phyloP scores from a whole-genome alignment of 2,113 vertebrate species.

The Lophura nycthemera region DNA sequence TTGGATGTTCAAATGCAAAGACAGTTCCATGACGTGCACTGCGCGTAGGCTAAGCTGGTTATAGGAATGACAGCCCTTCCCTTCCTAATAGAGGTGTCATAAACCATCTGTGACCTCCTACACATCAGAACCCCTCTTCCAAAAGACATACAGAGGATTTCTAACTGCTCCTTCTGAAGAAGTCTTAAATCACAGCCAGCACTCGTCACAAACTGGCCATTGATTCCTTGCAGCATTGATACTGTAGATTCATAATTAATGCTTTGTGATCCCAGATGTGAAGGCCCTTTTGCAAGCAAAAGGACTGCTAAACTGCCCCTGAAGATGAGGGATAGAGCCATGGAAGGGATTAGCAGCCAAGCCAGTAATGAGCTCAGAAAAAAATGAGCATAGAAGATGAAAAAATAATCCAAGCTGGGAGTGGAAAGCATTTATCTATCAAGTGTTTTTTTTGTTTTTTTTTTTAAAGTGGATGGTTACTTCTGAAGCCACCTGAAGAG shows the following conservation, averaged over 20 bases:
- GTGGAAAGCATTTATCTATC: slow-evolving; percentile 41
- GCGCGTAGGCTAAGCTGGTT: neutral
- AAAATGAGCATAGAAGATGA: slow-evolving; percentile 4
- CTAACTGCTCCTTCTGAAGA: neutral
- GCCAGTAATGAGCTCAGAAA: slow-evolving; percentile 56
- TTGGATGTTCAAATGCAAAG: neutral
- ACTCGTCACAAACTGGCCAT: slow-evolving; percentile 30
- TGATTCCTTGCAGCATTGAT: slow-evolving; percentile 62
- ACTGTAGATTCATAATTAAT: slow-evolving; percentile 68
- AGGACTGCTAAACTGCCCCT: slow-evolving; percentile 53
- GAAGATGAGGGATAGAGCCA: slow-evolving; percentile 48
- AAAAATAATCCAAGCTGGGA: slow-evolving; percentile 21
- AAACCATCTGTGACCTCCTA: neutral
- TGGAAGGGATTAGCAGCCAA: slow-evolving; percentile 60
- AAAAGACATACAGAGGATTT: neutral
- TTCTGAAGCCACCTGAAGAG: slow-evolving; percentile 2
- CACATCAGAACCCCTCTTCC: neutral
- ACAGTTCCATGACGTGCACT: neutral
- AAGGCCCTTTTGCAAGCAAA: slow-evolving; percentile 54
- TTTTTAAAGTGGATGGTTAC: neutral
- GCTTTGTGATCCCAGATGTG: slow-evolving; percentile 68
- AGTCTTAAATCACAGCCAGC: slow-evolving; percentile 21
- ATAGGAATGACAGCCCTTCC: neutral
- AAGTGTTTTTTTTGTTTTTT: neutral
- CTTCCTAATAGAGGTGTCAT: neutral